Percentiles rank a stretch among this genome's conserved stretches.
These are phyloP conservation scores for Portevinia maculata DNA, from an alignment of 2,888 invertebrate species.

Conservation along the genomic window DNA sequence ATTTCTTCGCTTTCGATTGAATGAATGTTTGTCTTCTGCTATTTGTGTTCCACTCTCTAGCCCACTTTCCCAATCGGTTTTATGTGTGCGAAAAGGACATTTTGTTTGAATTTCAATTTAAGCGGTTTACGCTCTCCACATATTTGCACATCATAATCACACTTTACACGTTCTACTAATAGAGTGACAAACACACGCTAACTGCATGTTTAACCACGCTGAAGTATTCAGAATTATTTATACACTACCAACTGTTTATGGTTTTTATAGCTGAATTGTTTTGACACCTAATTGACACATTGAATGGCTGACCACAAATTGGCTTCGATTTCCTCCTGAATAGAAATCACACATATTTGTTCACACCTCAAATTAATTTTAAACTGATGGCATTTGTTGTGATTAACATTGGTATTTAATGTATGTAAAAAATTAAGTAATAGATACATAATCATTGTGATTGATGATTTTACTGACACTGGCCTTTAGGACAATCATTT, in stretches of 20 bases:
- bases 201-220: conserved; percentile 27
- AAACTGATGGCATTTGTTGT: not conserved
- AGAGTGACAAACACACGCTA: not conserved
- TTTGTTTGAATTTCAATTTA: conserved; percentile 33
- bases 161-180: conserved; percentile 23
- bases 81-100: conserved; percentile 22
- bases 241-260: conserved; percentile 32
- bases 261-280: conserved; percentile 61
- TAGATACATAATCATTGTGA: not conserved
- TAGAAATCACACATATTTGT: conserved; percentile 40
- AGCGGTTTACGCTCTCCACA: conserved; percentile 29
- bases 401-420: not conserved
- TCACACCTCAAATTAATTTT: conserved; percentile 18
- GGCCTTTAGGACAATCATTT: no score
- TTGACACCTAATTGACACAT: conserved; percentile 70
- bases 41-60: conserved; percentile 1
- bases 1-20: conserved; percentile 51
- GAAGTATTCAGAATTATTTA: conserved; percentile 57
- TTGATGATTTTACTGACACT: no score
- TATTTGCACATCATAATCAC: conserved; percentile 65
- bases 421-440: not conserved
- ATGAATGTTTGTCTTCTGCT: conserved; percentile 37
- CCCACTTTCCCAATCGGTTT: conserved; percentile 58
- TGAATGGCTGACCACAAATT: conserved; percentile 60
- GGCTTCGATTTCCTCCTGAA: conserved; percentile 45